Conservation (phyloP, 2,113 vertebrate genomes). For the Oenanthe oenanthe region DNA sequence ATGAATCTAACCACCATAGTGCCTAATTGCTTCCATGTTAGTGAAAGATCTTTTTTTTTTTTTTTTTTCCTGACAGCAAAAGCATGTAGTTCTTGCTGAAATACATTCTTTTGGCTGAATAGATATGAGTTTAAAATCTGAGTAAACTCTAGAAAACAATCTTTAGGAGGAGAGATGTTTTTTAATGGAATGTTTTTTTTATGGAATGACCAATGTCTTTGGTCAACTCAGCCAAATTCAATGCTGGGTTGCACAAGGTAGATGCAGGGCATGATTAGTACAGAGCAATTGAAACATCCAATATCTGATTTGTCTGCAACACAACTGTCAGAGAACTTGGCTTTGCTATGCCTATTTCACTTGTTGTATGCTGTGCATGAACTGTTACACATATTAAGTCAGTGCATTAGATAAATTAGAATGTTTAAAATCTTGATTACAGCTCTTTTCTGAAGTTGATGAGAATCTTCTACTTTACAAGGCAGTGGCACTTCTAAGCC, state of each 20-base stretch:
- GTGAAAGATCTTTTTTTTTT: neutral
- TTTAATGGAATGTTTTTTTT: neutral
- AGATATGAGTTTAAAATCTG: neutral
- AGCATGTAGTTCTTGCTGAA: neutral
- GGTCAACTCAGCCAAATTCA: neutral
- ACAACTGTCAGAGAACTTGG: neutral
- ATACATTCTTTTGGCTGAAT: neutral
- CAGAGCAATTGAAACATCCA: neutral
- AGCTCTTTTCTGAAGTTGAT: neutral
- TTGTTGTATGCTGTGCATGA: neutral
- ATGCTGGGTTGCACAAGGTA: neutral
- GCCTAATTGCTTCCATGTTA: neutral
- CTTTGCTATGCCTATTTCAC: neutral
- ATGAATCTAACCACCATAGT: neutral
- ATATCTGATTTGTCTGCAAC: neutral
- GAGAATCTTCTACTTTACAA: neutral
- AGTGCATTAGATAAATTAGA: neutral
- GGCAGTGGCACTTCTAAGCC: neutral
- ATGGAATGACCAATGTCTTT: neutral
- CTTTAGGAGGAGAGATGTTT: neutral
- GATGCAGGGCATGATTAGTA: neutral
- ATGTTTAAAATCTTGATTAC: neutral
- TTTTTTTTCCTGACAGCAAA: neutral
- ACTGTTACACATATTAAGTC: neutral
- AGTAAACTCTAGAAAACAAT: neutral